phyloP scores from a whole-genome alignment of 1,140 invertebrate genomes.

The Calliopsis andreniformis region DNA sequence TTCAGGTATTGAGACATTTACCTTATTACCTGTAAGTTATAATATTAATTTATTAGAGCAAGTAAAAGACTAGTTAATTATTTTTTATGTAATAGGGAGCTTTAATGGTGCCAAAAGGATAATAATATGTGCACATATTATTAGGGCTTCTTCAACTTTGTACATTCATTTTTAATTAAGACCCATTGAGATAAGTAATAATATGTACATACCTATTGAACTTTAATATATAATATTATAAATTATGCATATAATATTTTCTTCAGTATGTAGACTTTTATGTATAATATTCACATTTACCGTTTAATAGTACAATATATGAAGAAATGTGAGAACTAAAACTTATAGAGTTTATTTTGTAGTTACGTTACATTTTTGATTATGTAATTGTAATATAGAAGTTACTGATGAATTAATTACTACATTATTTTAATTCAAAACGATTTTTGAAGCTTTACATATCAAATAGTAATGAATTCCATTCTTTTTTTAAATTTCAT shows the following conservation, averaged over 20 bases:
- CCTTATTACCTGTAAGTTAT: constrained; percentile 13
- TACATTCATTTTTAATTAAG: constrained; percentile 66
- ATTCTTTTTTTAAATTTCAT: constrained; percentile 19
- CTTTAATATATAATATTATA: constrained; percentile 41
- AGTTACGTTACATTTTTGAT: constrained; percentile 17
- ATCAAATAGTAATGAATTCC: constrained; percentile 62
- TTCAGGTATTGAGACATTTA: too few relatives aligned
- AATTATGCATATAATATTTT: constrained; percentile 31
- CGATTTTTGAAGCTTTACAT: constrained; percentile 66
- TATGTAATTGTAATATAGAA: neutral
- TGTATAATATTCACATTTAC: constrained; percentile 16
- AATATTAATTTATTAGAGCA: constrained; percentile 39
- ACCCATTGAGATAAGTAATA: constrained; percentile 51
- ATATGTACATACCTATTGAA: constrained; percentile 50
- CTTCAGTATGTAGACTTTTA: constrained; percentile 8
- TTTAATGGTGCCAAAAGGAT: constrained; percentile 73
- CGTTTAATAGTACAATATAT: constrained; percentile 30
- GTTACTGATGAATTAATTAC: constrained; percentile 34
- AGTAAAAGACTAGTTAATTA: constrained; percentile 17
- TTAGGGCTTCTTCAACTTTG: constrained; percentile 60
- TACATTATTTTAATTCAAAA: constrained; percentile 37
- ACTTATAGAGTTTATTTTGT: constrained; percentile 33
- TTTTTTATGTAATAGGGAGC: constrained; percentile 58
- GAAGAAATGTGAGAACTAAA: constrained; percentile 18
- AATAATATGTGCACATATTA: constrained; percentile 55